phyloP scores from a whole-genome alignment of 2,888 invertebrate genomes.

The Drosophila mercatorum region DNA sequence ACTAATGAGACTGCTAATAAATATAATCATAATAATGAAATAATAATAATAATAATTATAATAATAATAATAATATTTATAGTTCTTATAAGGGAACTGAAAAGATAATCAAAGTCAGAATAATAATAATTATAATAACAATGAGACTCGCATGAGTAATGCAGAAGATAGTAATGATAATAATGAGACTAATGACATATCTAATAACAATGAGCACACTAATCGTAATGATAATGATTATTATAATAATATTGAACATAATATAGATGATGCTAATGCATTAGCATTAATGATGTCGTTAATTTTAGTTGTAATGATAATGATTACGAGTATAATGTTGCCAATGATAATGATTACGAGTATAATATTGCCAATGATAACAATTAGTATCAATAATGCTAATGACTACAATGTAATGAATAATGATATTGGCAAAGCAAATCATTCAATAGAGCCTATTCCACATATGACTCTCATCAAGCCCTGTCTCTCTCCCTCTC shows the following conservation, averaged over 20 bases:
- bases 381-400: not conserved
- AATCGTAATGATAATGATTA: too few relatives aligned
- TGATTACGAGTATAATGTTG: not conserved
- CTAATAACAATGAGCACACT: not conserved
- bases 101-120: not conserved
- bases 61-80: not conserved
- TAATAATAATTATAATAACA: not conserved
- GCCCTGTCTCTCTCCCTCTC: too few relatives aligned
- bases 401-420: not conserved
- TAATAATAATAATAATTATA: not conserved
- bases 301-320: not conserved
- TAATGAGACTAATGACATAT: not conserved
- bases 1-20: not conserved
- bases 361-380: not conserved
- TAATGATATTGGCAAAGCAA: too few relatives aligned
- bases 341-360: too few relatives aligned
- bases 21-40: not conserved
- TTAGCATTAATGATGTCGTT: not conserved
- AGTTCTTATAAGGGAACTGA: not conserved
- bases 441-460: too few relatives aligned
- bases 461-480: too few relatives aligned
- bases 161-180: not conserved
- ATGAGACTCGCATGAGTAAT: not conserved
- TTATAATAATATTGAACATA: too few relatives aligned
- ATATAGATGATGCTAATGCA: not conserved